Percentiles rank a stretch among this genome's conserved stretches.
phyloP scores from a whole-genome alignment of 1,140 invertebrate genomes.

The Pseudomyrmex pallidus region DNA sequence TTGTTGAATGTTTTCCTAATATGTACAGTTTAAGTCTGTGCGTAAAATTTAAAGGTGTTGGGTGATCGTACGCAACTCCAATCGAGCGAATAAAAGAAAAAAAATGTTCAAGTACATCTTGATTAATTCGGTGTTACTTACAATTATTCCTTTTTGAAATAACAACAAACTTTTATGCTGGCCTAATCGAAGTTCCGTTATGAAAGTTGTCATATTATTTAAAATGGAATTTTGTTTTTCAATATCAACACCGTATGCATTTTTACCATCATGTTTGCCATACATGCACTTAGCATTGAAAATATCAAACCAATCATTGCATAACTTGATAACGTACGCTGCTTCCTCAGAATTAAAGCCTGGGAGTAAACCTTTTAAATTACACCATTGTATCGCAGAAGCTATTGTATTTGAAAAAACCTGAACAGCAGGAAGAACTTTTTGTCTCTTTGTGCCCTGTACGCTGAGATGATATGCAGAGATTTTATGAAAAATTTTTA shows the following conservation, averaged over 20 bases:
- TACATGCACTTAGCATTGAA: background rate
- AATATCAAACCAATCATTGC: background rate
- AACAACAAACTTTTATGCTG: background rate
- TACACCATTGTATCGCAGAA: background rate
- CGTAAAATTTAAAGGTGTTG: background rate
- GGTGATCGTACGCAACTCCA: background rate
- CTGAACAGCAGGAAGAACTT: background rate
- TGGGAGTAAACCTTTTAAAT: background rate
- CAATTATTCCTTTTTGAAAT: conserved; percentile 6
- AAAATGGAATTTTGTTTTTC: conserved; percentile 2
- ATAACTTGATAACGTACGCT: background rate
- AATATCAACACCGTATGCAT: background rate
- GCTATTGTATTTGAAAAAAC: background rate
- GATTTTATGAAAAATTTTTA: background rate
- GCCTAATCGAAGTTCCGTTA: background rate
- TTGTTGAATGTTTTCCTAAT: background rate
- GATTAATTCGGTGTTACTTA: background rate
- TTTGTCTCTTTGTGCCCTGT: background rate
- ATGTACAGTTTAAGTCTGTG: background rate
- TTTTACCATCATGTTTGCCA: background rate
- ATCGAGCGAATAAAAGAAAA: background rate
- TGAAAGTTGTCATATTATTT: background rate
- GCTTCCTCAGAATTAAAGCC: background rate
- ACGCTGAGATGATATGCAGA: background rate
- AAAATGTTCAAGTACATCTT: background rate